These are phyloP conservation scores for Halichoeres trimaculatus DNA, from an alignment of 2,113 vertebrate genomes.

Conservation along the genomic window DNA sequence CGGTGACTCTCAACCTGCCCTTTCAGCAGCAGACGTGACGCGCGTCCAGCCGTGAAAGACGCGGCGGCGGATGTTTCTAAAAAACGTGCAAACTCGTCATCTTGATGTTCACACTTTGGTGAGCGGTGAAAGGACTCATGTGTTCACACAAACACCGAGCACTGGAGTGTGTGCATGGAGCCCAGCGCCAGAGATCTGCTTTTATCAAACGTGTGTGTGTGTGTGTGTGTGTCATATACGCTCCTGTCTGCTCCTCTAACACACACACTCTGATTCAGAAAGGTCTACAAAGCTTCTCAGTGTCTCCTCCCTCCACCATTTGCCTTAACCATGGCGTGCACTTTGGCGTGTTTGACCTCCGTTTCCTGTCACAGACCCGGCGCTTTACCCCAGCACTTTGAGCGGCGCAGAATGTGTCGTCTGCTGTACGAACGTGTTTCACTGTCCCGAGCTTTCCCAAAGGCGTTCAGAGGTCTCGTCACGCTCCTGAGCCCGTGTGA, in stretches of 20 bases:
- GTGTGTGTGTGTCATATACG: no score
- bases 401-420: conserved; percentile 18
- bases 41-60: conserved; percentile 13
- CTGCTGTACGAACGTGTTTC: background rate
- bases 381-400: conserved; percentile 7
- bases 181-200: background rate
- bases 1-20: conserved; percentile 77
- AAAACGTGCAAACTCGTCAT: background rate
- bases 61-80: conserved; percentile 1
- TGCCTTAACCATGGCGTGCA: conserved; percentile 59
- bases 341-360: background rate
- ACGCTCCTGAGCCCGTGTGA: background rate
- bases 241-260: background rate
- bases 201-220: background rate
- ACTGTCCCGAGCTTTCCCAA: background rate
- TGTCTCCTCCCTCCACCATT: conserved; percentile 32
- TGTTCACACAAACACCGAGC: background rate
- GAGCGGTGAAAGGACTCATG: background rate
- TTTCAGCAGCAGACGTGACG: conserved; percentile 77
- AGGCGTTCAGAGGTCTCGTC: background rate
- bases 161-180: background rate
- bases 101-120: background rate
- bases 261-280: background rate
- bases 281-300: conserved; percentile 6
- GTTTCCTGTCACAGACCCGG: background rate